phyloP scores from a whole-genome alignment of 2,797 vertebrate genomes.

The Leucoraja ocellata region DNA sequence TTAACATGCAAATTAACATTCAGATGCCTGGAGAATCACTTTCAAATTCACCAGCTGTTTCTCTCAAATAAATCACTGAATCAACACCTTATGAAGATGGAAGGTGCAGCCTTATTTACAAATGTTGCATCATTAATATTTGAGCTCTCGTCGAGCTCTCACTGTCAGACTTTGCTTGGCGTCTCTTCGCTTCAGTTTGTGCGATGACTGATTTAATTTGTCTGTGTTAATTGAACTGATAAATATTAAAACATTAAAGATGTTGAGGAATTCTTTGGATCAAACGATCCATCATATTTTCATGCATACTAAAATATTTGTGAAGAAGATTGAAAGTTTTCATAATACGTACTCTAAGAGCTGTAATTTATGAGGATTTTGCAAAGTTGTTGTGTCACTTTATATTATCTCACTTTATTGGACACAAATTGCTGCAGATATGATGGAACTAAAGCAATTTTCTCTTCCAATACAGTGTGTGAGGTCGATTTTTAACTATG shows the following conservation, averaged over 20 bases:
- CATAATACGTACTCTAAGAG: neutral
- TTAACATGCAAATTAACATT: constrained; percentile 56
- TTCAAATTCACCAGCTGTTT: constrained; percentile 64
- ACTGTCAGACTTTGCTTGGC: constrained; percentile 53
- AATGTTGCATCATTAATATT: constrained; percentile 63
- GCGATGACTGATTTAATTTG: constrained; percentile 51
- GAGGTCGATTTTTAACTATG: constrained; percentile 7
- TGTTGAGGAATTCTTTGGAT: neutral
- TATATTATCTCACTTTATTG: neutral
- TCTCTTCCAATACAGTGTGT: neutral
- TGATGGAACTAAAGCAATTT: neutral
- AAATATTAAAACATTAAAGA: constrained; percentile 43
- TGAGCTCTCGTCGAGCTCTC: constrained; percentile 56
- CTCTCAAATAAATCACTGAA: constrained; percentile 56
- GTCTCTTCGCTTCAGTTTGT: constrained; percentile 49
- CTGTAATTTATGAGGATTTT: neutral
- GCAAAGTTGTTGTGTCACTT: neutral
- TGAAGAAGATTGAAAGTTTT: neutral
- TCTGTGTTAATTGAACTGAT: constrained; percentile 46
- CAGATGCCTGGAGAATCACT: constrained; percentile 49
- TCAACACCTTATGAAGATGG: constrained; percentile 56
- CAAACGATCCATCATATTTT: neutral
- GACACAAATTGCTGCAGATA: neutral
- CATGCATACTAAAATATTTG: neutral
- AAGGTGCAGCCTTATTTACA: constrained; percentile 59